A percentile compares a stretch with the other conserved stretches of the same genome.
Evolutionary conservation across 2,797 vertebrate species (phyloP).

Genomic region (Enteromius anoplus): DNA sequence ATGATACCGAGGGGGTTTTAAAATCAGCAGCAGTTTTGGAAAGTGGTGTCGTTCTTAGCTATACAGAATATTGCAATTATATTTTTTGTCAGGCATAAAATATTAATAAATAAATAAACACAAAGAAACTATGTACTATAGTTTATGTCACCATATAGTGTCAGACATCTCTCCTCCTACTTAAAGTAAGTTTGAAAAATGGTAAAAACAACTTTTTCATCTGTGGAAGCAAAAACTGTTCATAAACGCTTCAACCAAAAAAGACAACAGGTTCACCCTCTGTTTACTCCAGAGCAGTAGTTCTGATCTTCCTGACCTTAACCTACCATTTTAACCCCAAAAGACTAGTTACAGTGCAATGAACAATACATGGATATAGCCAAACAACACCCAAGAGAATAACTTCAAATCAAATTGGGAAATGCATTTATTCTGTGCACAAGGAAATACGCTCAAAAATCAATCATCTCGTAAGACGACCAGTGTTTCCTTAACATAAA

Average conservation of each 20-base stretch:
- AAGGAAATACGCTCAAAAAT: background rate
- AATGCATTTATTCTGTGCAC: background rate
- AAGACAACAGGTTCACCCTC: background rate
- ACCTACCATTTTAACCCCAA: constrained; percentile 9
- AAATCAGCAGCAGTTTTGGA: background rate
- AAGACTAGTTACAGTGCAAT: background rate
- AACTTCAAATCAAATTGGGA: background rate
- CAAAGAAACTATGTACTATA: background rate
- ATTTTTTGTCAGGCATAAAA: background rate
- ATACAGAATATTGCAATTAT: background rate
- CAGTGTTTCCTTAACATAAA: constrained; percentile 13
- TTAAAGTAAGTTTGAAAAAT: background rate
- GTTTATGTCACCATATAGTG: background rate
- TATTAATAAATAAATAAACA: background rate
- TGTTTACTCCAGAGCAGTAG: background rate
- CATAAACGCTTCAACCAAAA: background rate
- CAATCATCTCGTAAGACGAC: background rate
- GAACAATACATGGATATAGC: background rate
- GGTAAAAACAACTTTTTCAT: background rate
- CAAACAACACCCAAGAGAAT: background rate
- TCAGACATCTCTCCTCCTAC: background rate
- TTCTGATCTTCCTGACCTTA: constrained; percentile 21
- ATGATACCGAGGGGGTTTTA: background rate
- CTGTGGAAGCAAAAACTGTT: background rate
- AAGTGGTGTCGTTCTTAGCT: background rate